These are phyloP conservation scores for Elegia similella DNA, from an alignment of 2,888 invertebrate genomes.

Conservation along the genomic window DNA sequence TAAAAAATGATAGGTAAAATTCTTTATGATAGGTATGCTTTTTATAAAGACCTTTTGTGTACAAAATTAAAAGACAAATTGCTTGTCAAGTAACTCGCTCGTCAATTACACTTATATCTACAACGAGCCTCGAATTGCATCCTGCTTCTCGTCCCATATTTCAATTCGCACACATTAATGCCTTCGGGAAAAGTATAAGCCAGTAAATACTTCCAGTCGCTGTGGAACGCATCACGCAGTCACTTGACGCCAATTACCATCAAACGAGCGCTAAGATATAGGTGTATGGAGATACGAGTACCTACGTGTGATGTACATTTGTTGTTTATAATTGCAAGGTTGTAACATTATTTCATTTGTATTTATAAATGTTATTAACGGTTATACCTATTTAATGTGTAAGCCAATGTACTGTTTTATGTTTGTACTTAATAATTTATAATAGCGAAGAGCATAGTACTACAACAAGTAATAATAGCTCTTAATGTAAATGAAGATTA, in stretches of 20 bases:
- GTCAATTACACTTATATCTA: conserved; percentile 8
- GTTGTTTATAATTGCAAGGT: conserved; percentile 9
- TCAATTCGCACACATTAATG: conserved; percentile 67
- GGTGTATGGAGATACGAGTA: conserved; percentile 38
- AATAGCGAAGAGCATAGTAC: too few relatives aligned
- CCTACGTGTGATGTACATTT: conserved; percentile 29
- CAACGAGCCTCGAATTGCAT: conserved; percentile 43
- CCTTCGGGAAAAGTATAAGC: conserved; percentile 64
- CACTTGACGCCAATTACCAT: conserved; percentile 59
- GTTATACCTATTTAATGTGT: too few relatives aligned
- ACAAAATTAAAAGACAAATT: neutral
- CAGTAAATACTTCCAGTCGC: conserved; percentile 53
- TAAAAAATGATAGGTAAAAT: too few relatives aligned
- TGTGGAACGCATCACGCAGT: conserved; percentile 44
- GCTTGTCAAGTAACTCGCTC: conserved; percentile 20
- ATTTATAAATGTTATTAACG: neutral
- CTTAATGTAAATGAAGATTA: too few relatives aligned
- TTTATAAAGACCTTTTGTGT: too few relatives aligned
- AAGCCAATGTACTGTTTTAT: too few relatives aligned
- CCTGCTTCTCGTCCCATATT: conserved; percentile 48
- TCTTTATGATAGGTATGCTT: too few relatives aligned
- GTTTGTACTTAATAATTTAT: too few relatives aligned
- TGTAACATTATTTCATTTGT: neutral
- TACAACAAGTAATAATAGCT: too few relatives aligned
- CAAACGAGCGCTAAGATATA: conserved; percentile 16